Percentiles rank a stretch among this genome's conserved stretches.
phyloP scores from a whole-genome alignment of 2,113 vertebrate species.

The Thamnophis sirtalis region DNA sequence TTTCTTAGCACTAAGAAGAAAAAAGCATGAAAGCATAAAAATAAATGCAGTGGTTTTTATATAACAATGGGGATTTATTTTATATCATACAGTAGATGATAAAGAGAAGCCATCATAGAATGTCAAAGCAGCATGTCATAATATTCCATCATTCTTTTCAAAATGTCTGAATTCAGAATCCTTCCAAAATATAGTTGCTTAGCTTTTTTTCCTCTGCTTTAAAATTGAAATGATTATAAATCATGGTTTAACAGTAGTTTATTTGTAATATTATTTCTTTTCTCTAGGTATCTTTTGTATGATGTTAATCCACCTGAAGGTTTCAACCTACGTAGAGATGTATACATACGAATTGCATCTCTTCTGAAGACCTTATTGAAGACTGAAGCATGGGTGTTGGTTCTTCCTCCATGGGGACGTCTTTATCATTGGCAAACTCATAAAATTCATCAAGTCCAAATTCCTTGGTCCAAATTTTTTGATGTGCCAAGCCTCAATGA shows the following conservation, averaged over 20 bases:
- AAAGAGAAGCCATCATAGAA: neutral
- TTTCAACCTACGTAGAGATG: slow-evolving; percentile 95
- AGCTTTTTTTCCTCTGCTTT: neutral
- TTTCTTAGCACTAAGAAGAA: neutral
- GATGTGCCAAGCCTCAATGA: slow-evolving; percentile 83
- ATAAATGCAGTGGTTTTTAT: neutral
- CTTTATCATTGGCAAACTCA: slow-evolving; percentile 98
- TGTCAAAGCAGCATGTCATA: neutral
- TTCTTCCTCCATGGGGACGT: slow-evolving; percentile 94
- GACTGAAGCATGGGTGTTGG: slow-evolving; percentile 85
- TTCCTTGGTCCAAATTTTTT: slow-evolving; percentile 91
- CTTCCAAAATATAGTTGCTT: neutral
- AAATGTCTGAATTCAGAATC: neutral
- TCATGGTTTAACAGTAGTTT: accelerated
- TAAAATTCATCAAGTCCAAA: slow-evolving; percentile 81
- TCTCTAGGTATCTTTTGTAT: slow-evolving; percentile 86
- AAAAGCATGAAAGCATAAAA: neutral
- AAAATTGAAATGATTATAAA: accelerated
- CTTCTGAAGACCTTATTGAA: slow-evolving; percentile 85
- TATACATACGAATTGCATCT: slow-evolving; percentile 88
- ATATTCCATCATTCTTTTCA: neutral
- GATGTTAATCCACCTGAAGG: slow-evolving; percentile 96
- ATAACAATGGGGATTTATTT: neutral
- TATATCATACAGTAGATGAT: neutral
- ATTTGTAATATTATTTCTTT: neutral